Evolutionary conservation across 2,888 invertebrate genomes (phyloP), one percentile per base, ranked within the genome.

Genomic region (Ennomos quercinarius): DNA sequence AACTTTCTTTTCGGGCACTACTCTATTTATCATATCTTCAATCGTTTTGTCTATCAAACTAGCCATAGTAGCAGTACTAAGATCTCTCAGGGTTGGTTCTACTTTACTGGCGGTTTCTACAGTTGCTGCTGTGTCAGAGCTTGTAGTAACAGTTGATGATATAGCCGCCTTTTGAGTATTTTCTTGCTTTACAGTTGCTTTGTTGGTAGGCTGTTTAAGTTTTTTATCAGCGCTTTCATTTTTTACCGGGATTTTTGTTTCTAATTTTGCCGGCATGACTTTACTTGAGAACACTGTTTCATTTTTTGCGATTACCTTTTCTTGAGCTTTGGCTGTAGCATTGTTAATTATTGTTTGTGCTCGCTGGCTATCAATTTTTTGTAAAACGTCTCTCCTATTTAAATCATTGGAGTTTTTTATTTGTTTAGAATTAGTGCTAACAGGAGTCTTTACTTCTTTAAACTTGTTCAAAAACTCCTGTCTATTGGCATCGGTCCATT

Each of bases 401-500:
- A 92, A 80, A 70, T 92, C 91, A 64, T 91, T 89, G 0, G 91
- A 83, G 68, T 90, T 90, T 68, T 91, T 92, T 5, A 91, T 76
- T 70, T 90, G 89, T 67, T 90, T 91, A 6, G 86, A 80, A 62
- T 83, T 87, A 11, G 84, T 78, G 55, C 67, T 79, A 17, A 78
- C 74, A 41, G 86, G 81, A 9, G 80, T 73, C 71, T 87, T 91
- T 6, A 80, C 72, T 73, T 87, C 87, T 67, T 89, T 91, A 52
- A 91, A 86, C 80, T 89, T 89, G 65, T 86, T 85, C 13, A 92
- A 73, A 72, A 91, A 92, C 42, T 87, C 89, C 74, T 91, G 89
- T 54, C 90, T 86, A 66, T 92, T 87, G 8, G 81, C 91, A 62
- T 87, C 89, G 39, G 92, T 92, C 92, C 92, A 92, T 74, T 89